Evolutionary conservation across 2,797 vertebrate genomes (phyloP).

Genomic region (Leptatherina wallacei): DNA sequence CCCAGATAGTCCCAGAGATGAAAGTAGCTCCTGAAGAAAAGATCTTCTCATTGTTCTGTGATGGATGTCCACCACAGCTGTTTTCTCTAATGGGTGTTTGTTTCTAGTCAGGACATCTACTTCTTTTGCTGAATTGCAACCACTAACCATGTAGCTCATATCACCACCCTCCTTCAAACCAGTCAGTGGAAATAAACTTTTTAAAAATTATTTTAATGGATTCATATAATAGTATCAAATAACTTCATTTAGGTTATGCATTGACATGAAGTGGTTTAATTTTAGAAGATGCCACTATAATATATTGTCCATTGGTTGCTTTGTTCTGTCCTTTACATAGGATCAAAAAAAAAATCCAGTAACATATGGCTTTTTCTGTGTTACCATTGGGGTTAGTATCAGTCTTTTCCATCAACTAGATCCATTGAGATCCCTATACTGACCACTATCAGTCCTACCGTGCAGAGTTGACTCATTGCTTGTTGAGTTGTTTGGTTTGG

Average conservation of each 20-base stretch:
- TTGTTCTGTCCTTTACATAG: not conserved
- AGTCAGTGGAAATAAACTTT: not conserved
- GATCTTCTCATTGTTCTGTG: too few relatives aligned
- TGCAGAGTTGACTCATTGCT: not conserved
- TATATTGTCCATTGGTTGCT: not conserved
- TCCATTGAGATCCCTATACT: not conserved
- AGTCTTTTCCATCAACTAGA: not conserved
- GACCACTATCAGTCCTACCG: not conserved
- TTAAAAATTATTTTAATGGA: not conserved
- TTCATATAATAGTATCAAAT: not conserved
- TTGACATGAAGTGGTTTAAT: not conserved
- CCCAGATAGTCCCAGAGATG: too few relatives aligned
- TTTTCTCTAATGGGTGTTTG: too few relatives aligned
- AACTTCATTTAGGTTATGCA: not conserved
- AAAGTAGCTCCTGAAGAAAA: too few relatives aligned
- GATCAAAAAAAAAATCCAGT: not conserved
- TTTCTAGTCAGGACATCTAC: not conserved
- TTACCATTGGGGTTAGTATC: not conserved
- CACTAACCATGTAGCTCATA: not conserved
- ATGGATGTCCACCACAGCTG: too few relatives aligned
- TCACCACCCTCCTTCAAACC: not conserved
- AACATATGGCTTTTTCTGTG: not conserved
- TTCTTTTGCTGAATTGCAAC: not conserved
- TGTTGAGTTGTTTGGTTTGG: conserved; percentile 25
- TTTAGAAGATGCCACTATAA: not conserved